These are phyloP conservation scores for Calliphora vicina DNA, from an alignment of 1,140 invertebrate genomes.

Conservation along the genomic window DNA sequence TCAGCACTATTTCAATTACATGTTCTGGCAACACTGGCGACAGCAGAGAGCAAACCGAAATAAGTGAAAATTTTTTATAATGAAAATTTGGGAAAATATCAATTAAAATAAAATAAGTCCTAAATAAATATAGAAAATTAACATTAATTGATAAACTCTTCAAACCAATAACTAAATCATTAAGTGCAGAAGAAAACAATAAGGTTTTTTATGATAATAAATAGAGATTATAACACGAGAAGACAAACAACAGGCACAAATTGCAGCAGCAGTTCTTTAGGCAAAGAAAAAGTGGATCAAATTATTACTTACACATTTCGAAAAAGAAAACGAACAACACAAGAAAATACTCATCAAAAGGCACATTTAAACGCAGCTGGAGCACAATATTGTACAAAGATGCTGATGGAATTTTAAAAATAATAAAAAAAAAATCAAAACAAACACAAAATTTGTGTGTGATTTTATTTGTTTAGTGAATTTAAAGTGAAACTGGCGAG, in stretches of 20 bases:
- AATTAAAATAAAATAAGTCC: not conserved
- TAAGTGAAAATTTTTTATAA: slow-evolving; percentile 3
- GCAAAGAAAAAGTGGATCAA: not conserved
- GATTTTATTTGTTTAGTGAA: not conserved
- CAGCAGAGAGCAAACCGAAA: not conserved
- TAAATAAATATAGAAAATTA: not conserved
- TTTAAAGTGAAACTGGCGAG: too few relatives aligned
- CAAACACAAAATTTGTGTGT: not conserved
- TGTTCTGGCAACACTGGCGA: too few relatives aligned
- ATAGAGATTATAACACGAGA: not conserved
- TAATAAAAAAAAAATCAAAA: not conserved
- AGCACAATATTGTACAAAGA: not conserved
- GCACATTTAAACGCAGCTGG: not conserved
- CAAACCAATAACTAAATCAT: not conserved
- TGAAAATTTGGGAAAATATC: not conserved
- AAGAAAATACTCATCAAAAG: not conserved
- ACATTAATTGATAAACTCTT: not conserved
- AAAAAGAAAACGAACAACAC: not conserved
- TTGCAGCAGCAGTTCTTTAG: not conserved
- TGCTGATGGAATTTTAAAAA: not conserved
- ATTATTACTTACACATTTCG: not conserved
- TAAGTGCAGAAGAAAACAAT: not conserved
- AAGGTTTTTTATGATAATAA: not conserved
- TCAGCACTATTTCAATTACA: too few relatives aligned
- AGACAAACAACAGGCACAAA: not conserved